phyloP scores from a whole-genome alignment of 2,797 vertebrate species.

The Babyrousa celebensis region DNA sequence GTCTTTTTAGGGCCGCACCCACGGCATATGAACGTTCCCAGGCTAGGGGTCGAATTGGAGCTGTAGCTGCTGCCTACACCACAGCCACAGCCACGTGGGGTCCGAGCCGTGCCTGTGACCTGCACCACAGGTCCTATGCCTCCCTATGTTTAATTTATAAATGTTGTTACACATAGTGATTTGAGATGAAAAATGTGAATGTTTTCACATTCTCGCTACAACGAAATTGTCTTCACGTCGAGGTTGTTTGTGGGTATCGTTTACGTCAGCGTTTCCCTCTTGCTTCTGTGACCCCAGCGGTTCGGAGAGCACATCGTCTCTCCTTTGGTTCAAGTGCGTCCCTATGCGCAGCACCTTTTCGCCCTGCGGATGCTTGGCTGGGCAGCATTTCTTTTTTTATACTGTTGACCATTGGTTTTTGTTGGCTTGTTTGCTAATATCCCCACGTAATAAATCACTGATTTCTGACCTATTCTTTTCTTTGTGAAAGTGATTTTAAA shows the following conservation, averaged over 20 bases:
- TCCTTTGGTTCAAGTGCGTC: neutral
- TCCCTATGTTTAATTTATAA: neutral
- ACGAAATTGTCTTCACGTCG: neutral
- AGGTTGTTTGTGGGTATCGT: neutral
- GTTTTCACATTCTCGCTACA: neutral
- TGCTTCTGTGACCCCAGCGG: neutral
- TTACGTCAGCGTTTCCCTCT: neutral
- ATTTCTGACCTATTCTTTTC: neutral
- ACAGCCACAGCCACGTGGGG: too few species aligned
- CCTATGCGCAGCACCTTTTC: neutral
- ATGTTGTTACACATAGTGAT: neutral
- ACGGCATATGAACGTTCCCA: too few species aligned
- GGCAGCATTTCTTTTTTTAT: neutral
- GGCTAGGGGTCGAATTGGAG: too few species aligned
- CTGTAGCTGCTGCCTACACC: too few species aligned
- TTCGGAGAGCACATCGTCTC: neutral
- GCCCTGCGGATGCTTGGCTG: neutral
- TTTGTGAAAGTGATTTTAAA: slow-evolving; percentile 9
- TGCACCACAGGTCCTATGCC: too few species aligned
- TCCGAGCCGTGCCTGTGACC: too few species aligned
- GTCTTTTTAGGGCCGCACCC: too few species aligned
- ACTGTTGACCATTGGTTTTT: neutral
- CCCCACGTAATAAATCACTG: neutral
- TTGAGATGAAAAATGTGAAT: neutral
- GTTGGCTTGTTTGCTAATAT: neutral